Conservation (phyloP, 2,888 invertebrate genomes). For the Eilema sororculum region DNA sequence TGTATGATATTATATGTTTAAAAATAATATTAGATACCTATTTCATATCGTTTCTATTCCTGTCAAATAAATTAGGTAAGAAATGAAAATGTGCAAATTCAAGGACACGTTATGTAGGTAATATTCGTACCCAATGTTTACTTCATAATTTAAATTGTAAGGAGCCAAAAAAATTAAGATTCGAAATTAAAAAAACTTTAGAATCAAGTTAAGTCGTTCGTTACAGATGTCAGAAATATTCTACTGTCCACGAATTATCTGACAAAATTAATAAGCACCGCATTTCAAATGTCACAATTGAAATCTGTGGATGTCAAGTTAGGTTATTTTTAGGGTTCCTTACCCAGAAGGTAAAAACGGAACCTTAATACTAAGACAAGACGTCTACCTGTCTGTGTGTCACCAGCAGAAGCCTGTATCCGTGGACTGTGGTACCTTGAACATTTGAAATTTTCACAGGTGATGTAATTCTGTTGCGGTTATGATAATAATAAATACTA, state of each 20-base stretch:
- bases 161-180: background rate
- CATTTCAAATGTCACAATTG: background rate
- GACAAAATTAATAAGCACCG: background rate
- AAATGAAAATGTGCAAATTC: too few relatives aligned
- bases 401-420: too few relatives aligned
- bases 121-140: background rate
- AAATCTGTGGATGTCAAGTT: background rate
- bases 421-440: too few relatives aligned
- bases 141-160: background rate
- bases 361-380: too few relatives aligned
- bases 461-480: too few relatives aligned
- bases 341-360: too few relatives aligned
- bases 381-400: too few relatives aligned
- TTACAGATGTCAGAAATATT: conserved; percentile 1
- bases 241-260: background rate
- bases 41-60: too few relatives aligned
- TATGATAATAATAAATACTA: too few relatives aligned
- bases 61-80: too few relatives aligned
- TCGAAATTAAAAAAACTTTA: background rate
- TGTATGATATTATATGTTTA: background rate
- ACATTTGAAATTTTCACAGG: too few relatives aligned
- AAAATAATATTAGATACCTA: background rate
- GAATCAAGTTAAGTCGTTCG: background rate
- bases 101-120: background rate
- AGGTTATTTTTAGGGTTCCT: background rate